A percentile compares a stretch with the other conserved stretches of the same genome.
Evolutionary conservation across 2,888 invertebrate genomes (phyloP).

Genomic region (Emmelina monodactyla): DNA sequence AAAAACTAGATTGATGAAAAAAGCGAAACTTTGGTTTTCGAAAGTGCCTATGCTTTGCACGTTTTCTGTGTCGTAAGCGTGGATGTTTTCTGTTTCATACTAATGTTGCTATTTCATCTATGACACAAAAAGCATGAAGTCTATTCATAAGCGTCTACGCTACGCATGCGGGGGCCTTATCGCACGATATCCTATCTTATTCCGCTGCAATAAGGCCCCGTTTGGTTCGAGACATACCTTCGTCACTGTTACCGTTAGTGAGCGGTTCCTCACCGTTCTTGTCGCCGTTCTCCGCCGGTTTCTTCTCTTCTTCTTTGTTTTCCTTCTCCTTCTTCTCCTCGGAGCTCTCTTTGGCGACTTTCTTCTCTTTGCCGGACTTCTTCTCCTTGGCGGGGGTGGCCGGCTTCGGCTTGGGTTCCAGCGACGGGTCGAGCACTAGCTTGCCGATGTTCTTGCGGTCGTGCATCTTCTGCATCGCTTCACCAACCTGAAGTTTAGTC

Average conservation of each 20-base stretch:
- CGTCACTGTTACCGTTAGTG: slow-evolving; percentile 64
- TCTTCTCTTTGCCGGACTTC: slow-evolving; percentile 76
- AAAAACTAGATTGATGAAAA: too few species aligned
- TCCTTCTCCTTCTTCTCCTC: slow-evolving; percentile 73
- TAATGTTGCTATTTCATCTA: too few species aligned
- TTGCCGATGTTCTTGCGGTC: slow-evolving; percentile 92
- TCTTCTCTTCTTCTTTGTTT: slow-evolving; percentile 62
- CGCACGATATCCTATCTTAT: not conserved
- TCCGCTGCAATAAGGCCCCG: not conserved
- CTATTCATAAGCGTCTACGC: too few species aligned
- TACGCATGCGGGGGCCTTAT: too few species aligned
- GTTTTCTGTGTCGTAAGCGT: too few species aligned
- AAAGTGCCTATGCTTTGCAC: too few species aligned
- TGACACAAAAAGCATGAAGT: too few species aligned
- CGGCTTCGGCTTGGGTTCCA: slow-evolving; percentile 82
- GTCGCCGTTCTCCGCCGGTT: slow-evolving; percentile 51
- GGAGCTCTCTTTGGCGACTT: slow-evolving; percentile 68
- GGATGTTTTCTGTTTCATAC: too few species aligned
- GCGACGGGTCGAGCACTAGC: slow-evolving; percentile 80
- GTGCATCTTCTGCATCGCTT: slow-evolving; percentile 93
- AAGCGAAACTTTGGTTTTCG: too few species aligned
- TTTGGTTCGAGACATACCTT: slow-evolving; percentile 53
- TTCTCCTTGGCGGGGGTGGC: slow-evolving; percentile 79
- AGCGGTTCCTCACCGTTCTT: slow-evolving; percentile 59
- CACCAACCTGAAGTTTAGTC: slow-evolving; percentile 81